These are phyloP conservation scores for Hemicordylus capensis DNA, from an alignment of 2,113 vertebrate genomes.

Conservation along the genomic window DNA sequence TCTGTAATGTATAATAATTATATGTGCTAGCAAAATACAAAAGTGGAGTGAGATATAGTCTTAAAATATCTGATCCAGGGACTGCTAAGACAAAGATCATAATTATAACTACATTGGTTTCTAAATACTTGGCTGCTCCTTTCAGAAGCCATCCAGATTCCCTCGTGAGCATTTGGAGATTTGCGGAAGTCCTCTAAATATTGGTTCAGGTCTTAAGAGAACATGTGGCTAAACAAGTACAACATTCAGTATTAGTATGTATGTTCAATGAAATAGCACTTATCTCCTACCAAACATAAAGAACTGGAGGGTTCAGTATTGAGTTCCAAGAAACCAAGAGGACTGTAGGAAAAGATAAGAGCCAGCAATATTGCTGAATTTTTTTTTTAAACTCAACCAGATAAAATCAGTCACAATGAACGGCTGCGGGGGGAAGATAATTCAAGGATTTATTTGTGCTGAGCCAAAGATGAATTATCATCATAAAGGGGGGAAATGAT, in stretches of 20 bases:
- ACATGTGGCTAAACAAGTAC: background rate
- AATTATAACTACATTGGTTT: background rate
- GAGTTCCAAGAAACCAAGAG: conserved; percentile 15
- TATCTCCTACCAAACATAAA: conserved; percentile 28
- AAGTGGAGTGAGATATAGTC: background rate
- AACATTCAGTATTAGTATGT: background rate
- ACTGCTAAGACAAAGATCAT: background rate
- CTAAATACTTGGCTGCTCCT: background rate
- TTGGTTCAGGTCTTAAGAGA: conserved; percentile 1
- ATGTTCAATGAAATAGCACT: conserved; percentile 26
- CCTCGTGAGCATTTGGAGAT: background rate
- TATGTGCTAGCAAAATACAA: background rate
- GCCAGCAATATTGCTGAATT: conserved; percentile 8
- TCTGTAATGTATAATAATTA: background rate
- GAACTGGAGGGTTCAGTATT: background rate
- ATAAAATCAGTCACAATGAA: conserved; percentile 28
- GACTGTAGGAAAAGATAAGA: conserved; percentile 13
- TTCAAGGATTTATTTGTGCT: conserved; percentile 15
- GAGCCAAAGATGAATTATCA: conserved; percentile 16
- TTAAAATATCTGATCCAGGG: background rate
- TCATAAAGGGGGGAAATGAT: background rate
- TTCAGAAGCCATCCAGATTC: background rate
- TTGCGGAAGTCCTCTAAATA: background rate
- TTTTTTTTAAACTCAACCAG: background rate
- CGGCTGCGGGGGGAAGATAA: conserved; percentile 15